Percentiles rank a stretch among this genome's conserved stretches.
Conservation (phyloP, 92 coral and sea anemone species). For the Epizoanthus scotinus region DNA sequence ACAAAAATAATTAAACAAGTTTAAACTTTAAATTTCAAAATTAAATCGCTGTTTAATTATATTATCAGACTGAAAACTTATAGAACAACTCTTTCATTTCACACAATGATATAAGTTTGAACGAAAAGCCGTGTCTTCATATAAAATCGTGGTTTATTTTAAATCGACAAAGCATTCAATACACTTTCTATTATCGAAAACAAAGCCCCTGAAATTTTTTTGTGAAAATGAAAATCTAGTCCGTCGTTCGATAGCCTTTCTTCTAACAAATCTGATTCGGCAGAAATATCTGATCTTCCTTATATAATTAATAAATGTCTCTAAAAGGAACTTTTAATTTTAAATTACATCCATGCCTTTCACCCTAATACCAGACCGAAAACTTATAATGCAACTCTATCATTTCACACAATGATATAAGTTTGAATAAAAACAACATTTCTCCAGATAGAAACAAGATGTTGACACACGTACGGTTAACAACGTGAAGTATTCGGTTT, state of each 20-base stretch:
- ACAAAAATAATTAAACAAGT: slow-evolving; percentile 34
- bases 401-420: neutral
- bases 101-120: slow-evolving; percentile 3
- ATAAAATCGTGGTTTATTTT: slow-evolving; percentile 28
- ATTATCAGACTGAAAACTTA: slow-evolving; percentile 1
- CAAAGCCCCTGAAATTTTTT: too few relatives aligned
- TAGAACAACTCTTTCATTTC: neutral
- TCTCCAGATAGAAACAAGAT: too few relatives aligned
- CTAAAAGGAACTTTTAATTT: too few relatives aligned
- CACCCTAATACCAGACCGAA: slow-evolving; percentile 7
- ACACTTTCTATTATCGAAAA: neutral
- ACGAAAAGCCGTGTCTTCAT: slow-evolving; percentile 36
- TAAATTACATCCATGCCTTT: too few relatives aligned
- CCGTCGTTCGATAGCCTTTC: slow-evolving; percentile 25
- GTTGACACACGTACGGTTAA: too few relatives aligned
- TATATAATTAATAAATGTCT: too few relatives aligned
- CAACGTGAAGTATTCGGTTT: too few relatives aligned
- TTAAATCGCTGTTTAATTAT: slow-evolving; percentile 37
- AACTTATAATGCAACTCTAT: neutral
- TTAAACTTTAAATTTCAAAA: slow-evolving; percentile 26
- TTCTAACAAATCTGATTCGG: slow-evolving; percentile 22
- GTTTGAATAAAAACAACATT: slow-evolving; percentile 28
- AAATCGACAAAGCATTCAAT: slow-evolving; percentile 38
- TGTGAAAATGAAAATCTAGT: slow-evolving; percentile 25
- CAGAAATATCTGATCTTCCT: neutral